These are phyloP conservation scores for Pseudomyrmex cubaensis DNA, from an alignment of 1,140 invertebrate genomes.

Conservation along the genomic window DNA sequence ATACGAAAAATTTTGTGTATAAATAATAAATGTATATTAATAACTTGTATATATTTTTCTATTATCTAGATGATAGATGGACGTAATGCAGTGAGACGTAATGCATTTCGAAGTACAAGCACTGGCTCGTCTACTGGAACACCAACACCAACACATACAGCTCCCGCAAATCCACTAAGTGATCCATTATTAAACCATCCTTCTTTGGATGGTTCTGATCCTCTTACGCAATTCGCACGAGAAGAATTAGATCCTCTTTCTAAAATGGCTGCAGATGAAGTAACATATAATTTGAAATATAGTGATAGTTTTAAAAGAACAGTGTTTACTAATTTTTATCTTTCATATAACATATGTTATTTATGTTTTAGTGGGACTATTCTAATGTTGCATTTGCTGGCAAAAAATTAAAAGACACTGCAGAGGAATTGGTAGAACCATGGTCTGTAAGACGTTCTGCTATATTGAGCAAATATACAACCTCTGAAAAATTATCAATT, in stretches of 20 bases:
- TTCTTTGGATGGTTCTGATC: slow-evolving; percentile 90
- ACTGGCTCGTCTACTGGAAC: slow-evolving; percentile 84
- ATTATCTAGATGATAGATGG: slow-evolving; percentile 83
- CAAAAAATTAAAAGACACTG: slow-evolving; percentile 84
- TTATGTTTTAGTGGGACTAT: slow-evolving; percentile 83
- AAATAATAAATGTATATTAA: slow-evolving; percentile 1
- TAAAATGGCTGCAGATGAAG: slow-evolving; percentile 88
- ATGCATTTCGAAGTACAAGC: slow-evolving; percentile 82
- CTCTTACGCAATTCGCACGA: slow-evolving; percentile 89
- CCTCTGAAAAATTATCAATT: slow-evolving; percentile 95
- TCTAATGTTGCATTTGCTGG: slow-evolving; percentile 76
- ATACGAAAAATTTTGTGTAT: neutral
- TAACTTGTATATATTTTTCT: slow-evolving; percentile 18
- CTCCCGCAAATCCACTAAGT: slow-evolving; percentile 86
- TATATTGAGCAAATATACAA: slow-evolving; percentile 95
- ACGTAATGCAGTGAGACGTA: slow-evolving; percentile 81
- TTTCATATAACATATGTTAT: slow-evolving; percentile 57
- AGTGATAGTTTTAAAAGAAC: neutral
- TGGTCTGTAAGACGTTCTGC: slow-evolving; percentile 90
- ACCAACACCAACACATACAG: slow-evolving; percentile 83
- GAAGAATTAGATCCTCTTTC: slow-evolving; percentile 89
- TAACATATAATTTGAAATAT: slow-evolving; percentile 74
- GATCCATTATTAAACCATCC: slow-evolving; percentile 80
- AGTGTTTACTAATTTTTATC: neutral
- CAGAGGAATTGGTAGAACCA: slow-evolving; percentile 88